Evolutionary conservation across 1,140 invertebrate species (phyloP), one percentile per base, ranked within the genome.

Genomic region (Drosophila mojavensis): DNA sequence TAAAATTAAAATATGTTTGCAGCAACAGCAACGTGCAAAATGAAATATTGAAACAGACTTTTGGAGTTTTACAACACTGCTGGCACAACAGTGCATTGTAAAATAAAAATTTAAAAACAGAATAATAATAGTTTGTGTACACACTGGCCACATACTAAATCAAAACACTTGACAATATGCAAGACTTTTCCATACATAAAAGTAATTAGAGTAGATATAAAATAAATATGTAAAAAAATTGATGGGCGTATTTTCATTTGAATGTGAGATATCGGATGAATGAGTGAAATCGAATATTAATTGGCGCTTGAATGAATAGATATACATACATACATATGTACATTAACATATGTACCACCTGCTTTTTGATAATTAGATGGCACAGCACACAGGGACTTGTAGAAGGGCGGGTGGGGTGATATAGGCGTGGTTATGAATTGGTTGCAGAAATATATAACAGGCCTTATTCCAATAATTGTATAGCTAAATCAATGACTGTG

Each of bases 1-100:
- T 28, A 55, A 51, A 48, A 64, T 36, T 64, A 50, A 67, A n/a
- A 62, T 58, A 81, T 70, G 78, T 43, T 79, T 79, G 75, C 81
- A 80, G 84, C 83, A 69, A 80, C 82, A 88, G 75, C 73, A 75
- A 89, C 89, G 89, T 91, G 89, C 89, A 91, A 81, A 79, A 73
- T 66, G 41, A 76, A 74, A 59, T 51, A 56, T 50, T 51, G 13
- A 39, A 55, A 36, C 11, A 17, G 53, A 41, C 13, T 11, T 26
- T 28, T n/a, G 5, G 9, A 30, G 28, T 70, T 71, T 63, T 36
- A 17, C 45, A 70, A 70, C 28, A 72, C 53, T 63, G 36, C 10
- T 26, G 48, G 11, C 48, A 26, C 48, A 24, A 10, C 48, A 15
- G 13, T 13, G 17, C 1, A 36, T 11, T 26, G 10, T 3, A 15